Conservation (phyloP, 2,113 vertebrate genomes). For the Engraulis encrasicolus region DNA sequence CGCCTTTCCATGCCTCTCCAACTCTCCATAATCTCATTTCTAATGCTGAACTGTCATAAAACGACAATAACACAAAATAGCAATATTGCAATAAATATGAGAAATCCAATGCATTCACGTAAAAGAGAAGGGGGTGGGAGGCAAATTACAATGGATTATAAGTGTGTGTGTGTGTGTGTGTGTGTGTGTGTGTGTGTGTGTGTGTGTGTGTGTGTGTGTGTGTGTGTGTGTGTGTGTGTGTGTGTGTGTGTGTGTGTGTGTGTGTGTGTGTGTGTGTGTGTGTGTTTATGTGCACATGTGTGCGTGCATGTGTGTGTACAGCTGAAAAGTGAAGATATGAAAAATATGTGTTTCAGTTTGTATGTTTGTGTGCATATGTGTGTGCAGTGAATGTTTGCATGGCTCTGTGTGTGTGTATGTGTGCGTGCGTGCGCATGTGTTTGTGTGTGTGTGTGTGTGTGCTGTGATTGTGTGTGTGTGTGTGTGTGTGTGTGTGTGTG, state of each 20-base stretch:
- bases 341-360: too few species aligned
- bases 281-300: neutral
- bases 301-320: too few species aligned
- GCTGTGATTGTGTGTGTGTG: too few species aligned
- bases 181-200: neutral
- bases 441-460: too few species aligned
- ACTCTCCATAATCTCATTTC: neutral
- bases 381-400: too few species aligned
- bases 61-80: neutral
- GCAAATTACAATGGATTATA: neutral
- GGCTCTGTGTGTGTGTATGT: too few species aligned
- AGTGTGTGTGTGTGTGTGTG: neutral
- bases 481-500: too few species aligned
- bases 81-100: neutral
- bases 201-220: neutral
- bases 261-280: neutral
- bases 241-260: neutral
- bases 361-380: too few species aligned
- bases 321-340: too few species aligned
- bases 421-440: too few species aligned
- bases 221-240: neutral
- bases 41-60: conserved; percentile 4
- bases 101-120: neutral
- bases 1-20: neutral
- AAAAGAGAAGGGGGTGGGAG: neutral